These are phyloP conservation scores for Trachythela sp. DNA, from an alignment of 64 coral and sea anemone species.

Conservation along the genomic window DNA sequence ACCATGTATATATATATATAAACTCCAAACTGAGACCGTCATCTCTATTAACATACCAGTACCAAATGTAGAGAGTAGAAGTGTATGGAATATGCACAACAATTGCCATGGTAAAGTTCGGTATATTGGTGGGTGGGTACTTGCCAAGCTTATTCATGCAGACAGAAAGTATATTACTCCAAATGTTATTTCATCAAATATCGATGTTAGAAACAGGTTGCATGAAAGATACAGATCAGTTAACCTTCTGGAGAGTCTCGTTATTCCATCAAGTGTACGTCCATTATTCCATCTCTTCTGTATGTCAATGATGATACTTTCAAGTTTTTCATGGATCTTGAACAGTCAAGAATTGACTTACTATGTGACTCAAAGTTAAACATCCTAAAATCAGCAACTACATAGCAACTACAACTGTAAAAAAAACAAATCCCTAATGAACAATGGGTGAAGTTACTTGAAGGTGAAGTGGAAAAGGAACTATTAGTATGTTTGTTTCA, in stretches of 20 bases:
- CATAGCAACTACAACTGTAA: not conserved
- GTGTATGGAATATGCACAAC: not conserved
- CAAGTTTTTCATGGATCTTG: not conserved
- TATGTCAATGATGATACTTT: conserved; percentile 8
- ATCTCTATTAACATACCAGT: not conserved
- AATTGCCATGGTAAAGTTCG: conserved; percentile 2
- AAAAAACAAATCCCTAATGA: not conserved
- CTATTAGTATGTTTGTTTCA: not conserved
- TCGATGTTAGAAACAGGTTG: not conserved
- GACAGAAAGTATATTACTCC: not conserved
- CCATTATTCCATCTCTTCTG: too few relatives aligned
- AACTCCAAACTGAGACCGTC: not conserved
- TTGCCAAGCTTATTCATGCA: not conserved
- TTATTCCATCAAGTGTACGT: not conserved
- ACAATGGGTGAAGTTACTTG: not conserved
- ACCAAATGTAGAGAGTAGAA: not conserved
- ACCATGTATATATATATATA: not conserved
- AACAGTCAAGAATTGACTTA: not conserved
- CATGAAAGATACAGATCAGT: not conserved
- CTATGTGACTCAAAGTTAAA: not conserved
- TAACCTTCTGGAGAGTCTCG: not conserved
- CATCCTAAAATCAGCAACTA: not conserved
- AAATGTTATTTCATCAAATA: not conserved
- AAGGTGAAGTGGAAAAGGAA: not conserved
- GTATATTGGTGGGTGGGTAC: not conserved